A percentile compares a stretch with the other conserved stretches of the same genome.
These are phyloP conservation scores for Homalodisca vitripennis DNA, from an alignment of 1,140 invertebrate species.

Conservation along the genomic window DNA sequence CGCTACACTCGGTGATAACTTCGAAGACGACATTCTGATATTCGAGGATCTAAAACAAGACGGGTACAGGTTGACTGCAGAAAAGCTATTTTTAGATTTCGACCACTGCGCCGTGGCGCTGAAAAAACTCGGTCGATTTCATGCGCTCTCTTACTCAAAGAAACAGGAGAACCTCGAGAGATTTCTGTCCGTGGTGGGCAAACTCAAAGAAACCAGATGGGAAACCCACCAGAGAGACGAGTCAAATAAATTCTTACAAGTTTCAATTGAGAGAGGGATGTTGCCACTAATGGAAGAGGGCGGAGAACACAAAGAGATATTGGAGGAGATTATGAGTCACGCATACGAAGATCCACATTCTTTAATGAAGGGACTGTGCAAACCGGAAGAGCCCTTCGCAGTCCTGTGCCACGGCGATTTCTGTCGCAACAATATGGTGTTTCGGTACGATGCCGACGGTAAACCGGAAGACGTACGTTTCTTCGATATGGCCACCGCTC, in stretches of 20 bases:
- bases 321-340: neutral
- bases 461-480: constrained; percentile 42
- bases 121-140: constrained; percentile 47
- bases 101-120: constrained; percentile 44
- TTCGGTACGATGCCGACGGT: constrained; percentile 44
- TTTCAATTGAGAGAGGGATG: constrained; percentile 16
- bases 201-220: constrained; percentile 38
- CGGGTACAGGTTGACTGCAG: constrained; percentile 32
- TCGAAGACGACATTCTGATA: constrained; percentile 41
- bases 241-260: neutral
- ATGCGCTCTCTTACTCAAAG: constrained; percentile 46
- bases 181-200: constrained; percentile 42
- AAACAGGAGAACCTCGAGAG: constrained; percentile 42
- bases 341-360: neutral
- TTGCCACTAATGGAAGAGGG: neutral
- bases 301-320: neutral
- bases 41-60: constrained; percentile 43
- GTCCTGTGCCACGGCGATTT: constrained; percentile 56
- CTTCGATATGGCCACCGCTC: constrained; percentile 48
- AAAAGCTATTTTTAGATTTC: constrained; percentile 36
- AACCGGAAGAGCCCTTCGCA: constrained; percentile 46
- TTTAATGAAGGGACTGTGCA: constrained; percentile 8
- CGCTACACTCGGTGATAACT: constrained; percentile 4
- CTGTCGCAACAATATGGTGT: constrained; percentile 57
- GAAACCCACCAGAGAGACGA: neutral